Evolutionary conservation across 2,888 invertebrate species (phyloP).

Genomic region (Pyrgus malvae): DNA sequence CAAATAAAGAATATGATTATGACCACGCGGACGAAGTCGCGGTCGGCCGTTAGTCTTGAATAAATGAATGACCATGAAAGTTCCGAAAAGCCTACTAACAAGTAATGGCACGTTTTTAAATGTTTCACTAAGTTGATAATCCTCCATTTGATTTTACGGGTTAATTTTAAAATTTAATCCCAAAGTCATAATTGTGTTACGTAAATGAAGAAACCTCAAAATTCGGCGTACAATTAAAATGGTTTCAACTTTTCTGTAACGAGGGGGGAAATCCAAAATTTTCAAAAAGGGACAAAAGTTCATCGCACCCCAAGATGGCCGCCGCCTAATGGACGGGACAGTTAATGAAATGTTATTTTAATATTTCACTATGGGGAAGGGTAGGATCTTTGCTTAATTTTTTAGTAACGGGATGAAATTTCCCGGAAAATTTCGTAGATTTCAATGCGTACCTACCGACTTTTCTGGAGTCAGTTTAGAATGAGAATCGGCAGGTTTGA

Average conservation of each 20-base stretch:
- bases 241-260: background rate
- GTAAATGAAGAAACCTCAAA: background rate
- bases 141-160: background rate
- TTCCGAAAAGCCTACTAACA: background rate
- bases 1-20: no score
- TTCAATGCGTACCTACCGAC: background rate
- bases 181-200: background rate
- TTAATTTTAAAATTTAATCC: background rate
- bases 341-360: slow-evolving; percentile 30
- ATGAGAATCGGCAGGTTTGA: no score
- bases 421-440: background rate
- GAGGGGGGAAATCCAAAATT: background rate
- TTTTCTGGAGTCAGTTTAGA: no score
- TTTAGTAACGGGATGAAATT: background rate
- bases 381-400: background rate
- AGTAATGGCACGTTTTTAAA: background rate
- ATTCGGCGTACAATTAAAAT: background rate
- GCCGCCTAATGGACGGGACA: slow-evolving; percentile 26
- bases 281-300: slow-evolving; percentile 5
- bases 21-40: no score
- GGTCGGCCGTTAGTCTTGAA: no score
- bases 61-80: background rate
- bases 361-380: slow-evolving; percentile 20
- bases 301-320: slow-evolving; percentile 15
- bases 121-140: background rate